Conservation (phyloP, 2,888 invertebrate species). For the Nomada fucata region DNA sequence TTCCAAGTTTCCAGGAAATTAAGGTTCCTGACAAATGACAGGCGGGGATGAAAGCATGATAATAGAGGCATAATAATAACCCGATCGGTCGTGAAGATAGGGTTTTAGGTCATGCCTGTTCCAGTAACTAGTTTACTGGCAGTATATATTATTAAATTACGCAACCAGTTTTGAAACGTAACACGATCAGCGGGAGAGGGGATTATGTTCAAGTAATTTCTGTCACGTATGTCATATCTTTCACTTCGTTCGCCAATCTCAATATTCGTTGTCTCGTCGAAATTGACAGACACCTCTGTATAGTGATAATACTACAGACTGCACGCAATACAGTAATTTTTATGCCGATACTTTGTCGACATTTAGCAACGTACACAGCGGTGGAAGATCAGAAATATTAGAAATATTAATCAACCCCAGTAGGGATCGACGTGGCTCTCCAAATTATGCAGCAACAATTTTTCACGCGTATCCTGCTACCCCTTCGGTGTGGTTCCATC, state of each 20-base stretch:
- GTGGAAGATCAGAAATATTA: too few relatives aligned
- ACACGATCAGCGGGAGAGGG: background rate
- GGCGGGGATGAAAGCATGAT: background rate
- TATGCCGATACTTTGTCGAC: too few relatives aligned
- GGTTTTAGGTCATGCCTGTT: background rate
- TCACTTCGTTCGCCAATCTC: too few relatives aligned
- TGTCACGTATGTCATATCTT: too few relatives aligned
- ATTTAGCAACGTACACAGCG: too few relatives aligned
- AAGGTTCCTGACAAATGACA: background rate
- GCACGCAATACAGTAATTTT: too few relatives aligned
- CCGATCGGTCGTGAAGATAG: slow-evolving; percentile 4
- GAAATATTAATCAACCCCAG: too few relatives aligned
- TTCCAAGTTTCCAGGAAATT: background rate
- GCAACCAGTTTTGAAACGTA: background rate
- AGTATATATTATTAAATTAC: background rate
- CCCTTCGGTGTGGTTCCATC: slow-evolving; percentile 51
- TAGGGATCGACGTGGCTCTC: too few relatives aligned
- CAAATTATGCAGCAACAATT: background rate
- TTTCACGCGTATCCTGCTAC: slow-evolving; percentile 27
- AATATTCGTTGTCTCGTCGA: too few relatives aligned
- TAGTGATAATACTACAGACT: too few relatives aligned
- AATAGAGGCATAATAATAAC: background rate
- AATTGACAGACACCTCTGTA: too few relatives aligned
- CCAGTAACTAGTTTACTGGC: background rate
- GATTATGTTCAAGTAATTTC: too few relatives aligned